Evolutionary conservation across 2,797 vertebrate genomes (phyloP).

Genomic region (Harpagifer antarcticus): DNA sequence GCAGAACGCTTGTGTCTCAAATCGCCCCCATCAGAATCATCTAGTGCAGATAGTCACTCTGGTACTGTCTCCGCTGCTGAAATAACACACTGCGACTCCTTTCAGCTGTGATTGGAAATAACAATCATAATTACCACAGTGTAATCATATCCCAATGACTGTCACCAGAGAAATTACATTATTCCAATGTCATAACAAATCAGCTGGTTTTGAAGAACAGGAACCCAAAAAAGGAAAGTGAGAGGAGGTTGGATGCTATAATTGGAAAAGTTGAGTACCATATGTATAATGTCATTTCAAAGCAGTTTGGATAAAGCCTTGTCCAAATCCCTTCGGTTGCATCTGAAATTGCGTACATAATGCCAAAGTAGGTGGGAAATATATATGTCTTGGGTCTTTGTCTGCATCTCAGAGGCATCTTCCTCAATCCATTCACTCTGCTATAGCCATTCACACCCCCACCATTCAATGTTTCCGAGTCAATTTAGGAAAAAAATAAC

Average conservation of each 20-base stretch:
- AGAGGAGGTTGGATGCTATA: constrained; percentile 56
- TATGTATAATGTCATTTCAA: constrained; percentile 53
- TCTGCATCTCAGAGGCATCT: constrained; percentile 14
- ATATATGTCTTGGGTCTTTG: constrained; percentile 22
- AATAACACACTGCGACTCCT: constrained; percentile 76
- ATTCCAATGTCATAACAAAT: constrained; percentile 80
- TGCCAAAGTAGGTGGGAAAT: constrained; percentile 8
- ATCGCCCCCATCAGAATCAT: constrained; percentile 73
- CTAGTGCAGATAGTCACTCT: constrained; percentile 63
- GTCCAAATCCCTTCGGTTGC: constrained; percentile 29
- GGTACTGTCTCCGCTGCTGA: constrained; percentile 62
- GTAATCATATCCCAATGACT: constrained; percentile 82
- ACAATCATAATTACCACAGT: constrained; percentile 79
- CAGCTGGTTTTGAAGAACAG: constrained; percentile 71
- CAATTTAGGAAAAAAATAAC: neutral
- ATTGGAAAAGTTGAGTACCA: constrained; percentile 64
- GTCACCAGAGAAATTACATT: constrained; percentile 80
- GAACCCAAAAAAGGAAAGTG: constrained; percentile 48
- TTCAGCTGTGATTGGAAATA: constrained; percentile 83
- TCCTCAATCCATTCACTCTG: constrained; percentile 12
- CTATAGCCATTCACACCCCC: neutral
- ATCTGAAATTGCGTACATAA: constrained; percentile 25
- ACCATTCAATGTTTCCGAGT: constrained; percentile 5
- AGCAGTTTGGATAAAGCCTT: constrained; percentile 28
- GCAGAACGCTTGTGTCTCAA: constrained; percentile 64